Percentiles rank a stretch among this genome's conserved stretches.
Evolutionary conservation across 2,888 invertebrate genomes (phyloP).

Genomic region (Sthenelais limicola): DNA sequence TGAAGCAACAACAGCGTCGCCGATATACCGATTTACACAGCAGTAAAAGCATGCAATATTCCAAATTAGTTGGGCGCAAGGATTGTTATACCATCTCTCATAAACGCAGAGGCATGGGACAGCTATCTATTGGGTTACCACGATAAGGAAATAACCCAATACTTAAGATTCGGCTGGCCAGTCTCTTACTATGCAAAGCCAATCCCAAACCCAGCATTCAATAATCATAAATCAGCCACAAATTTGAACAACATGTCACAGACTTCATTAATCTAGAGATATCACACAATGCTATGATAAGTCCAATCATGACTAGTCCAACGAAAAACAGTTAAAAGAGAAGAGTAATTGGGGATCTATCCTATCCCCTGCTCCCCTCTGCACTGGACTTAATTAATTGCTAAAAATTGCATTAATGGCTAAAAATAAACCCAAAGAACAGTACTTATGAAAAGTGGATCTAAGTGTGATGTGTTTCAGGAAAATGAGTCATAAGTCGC

Average conservation of each 20-base stretch:
- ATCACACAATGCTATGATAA: background rate
- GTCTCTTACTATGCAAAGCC: background rate
- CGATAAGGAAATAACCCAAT: background rate
- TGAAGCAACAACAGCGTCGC: background rate
- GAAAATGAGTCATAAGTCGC: too few relatives aligned
- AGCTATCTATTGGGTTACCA: background rate
- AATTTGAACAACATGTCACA: background rate
- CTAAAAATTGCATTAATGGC: too few relatives aligned
- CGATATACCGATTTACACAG: background rate
- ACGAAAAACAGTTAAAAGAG: background rate
- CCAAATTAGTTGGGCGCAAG: background rate
- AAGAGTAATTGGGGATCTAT: background rate
- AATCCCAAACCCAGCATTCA: background rate
- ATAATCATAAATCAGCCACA: background rate
- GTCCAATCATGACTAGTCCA: background rate
- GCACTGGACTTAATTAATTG: background rate
- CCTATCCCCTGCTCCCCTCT: background rate
- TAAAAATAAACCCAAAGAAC: too few relatives aligned
- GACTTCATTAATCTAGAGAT: background rate
- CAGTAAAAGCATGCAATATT: too few relatives aligned
- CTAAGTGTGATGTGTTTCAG: too few relatives aligned
- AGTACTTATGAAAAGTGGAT: too few relatives aligned
- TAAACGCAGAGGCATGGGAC: background rate
- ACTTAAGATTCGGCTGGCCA: slow-evolving; percentile 5
- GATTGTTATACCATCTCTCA: background rate